Percentiles rank a stretch among this genome's conserved stretches.
These are phyloP conservation scores for Ormia ochracea DNA, from an alignment of 2,888 invertebrate species.

Conservation along the genomic window DNA sequence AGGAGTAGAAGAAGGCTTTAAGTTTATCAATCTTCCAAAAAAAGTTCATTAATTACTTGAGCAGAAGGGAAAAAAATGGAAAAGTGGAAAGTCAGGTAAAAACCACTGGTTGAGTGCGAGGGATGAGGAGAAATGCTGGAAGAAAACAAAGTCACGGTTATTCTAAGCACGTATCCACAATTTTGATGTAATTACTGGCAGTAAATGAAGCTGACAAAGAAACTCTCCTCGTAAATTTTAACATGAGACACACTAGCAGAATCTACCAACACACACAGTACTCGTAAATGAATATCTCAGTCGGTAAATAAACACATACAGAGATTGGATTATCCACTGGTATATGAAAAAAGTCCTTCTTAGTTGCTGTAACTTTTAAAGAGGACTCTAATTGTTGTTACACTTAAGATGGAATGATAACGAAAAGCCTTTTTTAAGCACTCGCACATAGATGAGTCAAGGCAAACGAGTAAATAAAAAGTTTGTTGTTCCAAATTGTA, in stretches of 20 bases:
- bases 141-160: conserved; percentile 22
- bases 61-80: not conserved
- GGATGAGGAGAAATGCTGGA: not conserved
- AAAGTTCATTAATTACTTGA: conserved; percentile 60
- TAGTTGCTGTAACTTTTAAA: not conserved
- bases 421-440: conserved; percentile 27
- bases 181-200: conserved; percentile 55
- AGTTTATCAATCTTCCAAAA: conserved; percentile 61
- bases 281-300: not conserved
- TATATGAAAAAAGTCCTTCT: not conserved
- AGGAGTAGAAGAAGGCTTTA: conserved; percentile 1
- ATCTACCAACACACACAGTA: not conserved
- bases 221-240: conserved; percentile 35
- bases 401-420: conserved; percentile 53
- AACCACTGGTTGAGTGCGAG: not conserved
- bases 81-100: not conserved
- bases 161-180: conserved; percentile 54
- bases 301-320: not conserved
- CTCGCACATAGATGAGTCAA: conserved; percentile 32
- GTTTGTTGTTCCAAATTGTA: not conserved
- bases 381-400: conserved; percentile 28
- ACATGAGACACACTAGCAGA: not conserved
- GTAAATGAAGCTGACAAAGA: conserved; percentile 39
- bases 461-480: not conserved
- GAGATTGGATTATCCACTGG: not conserved